phyloP scores from a whole-genome alignment of 2,888 invertebrate genomes.

The Vandiemenella viatica region DNA sequence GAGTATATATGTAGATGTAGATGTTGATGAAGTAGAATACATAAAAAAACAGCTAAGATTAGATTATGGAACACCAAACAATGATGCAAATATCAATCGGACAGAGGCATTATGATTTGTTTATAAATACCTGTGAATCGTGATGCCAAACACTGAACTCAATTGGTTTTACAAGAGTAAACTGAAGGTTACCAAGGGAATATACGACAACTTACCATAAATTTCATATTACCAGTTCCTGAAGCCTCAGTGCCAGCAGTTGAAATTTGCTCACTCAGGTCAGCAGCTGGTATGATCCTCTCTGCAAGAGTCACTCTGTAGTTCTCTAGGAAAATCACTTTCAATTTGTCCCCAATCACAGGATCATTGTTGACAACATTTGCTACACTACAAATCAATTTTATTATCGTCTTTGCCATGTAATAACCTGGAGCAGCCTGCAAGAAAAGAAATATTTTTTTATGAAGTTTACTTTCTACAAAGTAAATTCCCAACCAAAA shows the following conservation, averaged over 20 bases:
- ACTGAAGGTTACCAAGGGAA: too few relatives aligned
- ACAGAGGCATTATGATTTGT: too few relatives aligned
- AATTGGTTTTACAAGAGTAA: too few relatives aligned
- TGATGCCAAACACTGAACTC: too few relatives aligned
- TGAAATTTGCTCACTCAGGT: constrained; percentile 96
- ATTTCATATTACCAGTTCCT: constrained; percentile 99
- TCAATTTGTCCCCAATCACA: constrained; percentile 90
- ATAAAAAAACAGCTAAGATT: too few relatives aligned
- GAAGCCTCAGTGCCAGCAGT: constrained; percentile 99
- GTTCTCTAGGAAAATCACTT: constrained; percentile 91
- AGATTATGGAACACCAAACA: too few relatives aligned
- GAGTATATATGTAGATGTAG: too few relatives aligned
- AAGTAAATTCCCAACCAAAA: too few relatives aligned
- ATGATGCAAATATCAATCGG: too few relatives aligned
- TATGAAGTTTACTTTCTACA: too few relatives aligned
- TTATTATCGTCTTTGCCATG: constrained; percentile 96
- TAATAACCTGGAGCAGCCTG: constrained; percentile 95
- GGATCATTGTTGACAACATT: constrained; percentile 96
- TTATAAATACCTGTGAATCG: too few relatives aligned
- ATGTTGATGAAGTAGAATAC: too few relatives aligned
- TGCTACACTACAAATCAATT: constrained; percentile 83
- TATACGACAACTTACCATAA: constrained; percentile 72
- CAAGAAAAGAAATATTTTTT: background rate
- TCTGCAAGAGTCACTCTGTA: constrained; percentile 97
- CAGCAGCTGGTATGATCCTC: constrained; percentile 96